Evolutionary conservation across 2,797 vertebrate genomes (phyloP).

Genomic region (Simalia tracyae): DNA sequence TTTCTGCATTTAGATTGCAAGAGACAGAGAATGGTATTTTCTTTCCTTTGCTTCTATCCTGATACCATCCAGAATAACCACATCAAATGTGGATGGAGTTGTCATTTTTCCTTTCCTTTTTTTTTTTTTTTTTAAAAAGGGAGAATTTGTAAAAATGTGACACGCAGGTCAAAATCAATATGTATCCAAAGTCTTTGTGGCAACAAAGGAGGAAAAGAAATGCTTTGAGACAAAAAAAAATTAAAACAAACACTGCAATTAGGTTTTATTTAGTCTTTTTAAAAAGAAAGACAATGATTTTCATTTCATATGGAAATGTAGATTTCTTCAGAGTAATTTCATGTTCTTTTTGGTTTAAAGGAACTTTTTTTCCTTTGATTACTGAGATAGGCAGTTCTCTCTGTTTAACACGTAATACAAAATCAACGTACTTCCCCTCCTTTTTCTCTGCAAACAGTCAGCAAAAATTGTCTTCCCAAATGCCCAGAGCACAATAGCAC

Average conservation of each 20-base stretch:
- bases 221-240: constrained; percentile 66
- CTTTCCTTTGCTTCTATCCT: constrained; percentile 17
- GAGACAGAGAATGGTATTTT: constrained; percentile 42
- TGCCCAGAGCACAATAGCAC: constrained; percentile 69
- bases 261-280: constrained; percentile 68
- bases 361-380: constrained; percentile 70
- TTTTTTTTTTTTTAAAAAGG: not conserved
- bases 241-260: constrained; percentile 67
- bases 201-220: constrained; percentile 62
- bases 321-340: constrained; percentile 66
- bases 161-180: constrained; percentile 63
- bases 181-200: constrained; percentile 59
- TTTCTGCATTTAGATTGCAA: constrained; percentile 60
- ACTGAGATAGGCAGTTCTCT: constrained; percentile 70
- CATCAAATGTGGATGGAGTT: constrained; percentile 62
- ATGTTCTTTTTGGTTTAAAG: constrained; percentile 69
- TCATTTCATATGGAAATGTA: constrained; percentile 69
- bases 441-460: constrained; percentile 67
- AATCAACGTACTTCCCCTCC: constrained; percentile 64
- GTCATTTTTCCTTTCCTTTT: constrained; percentile 28
- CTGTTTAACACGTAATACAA: constrained; percentile 67
- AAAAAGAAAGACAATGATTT: constrained; percentile 68
- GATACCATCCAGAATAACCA: constrained; percentile 62
- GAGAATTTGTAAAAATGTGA: constrained; percentile 46
- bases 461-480: constrained; percentile 71